Conservation (phyloP, 2,888 invertebrate species). For the Diplolepis rosae region DNA sequence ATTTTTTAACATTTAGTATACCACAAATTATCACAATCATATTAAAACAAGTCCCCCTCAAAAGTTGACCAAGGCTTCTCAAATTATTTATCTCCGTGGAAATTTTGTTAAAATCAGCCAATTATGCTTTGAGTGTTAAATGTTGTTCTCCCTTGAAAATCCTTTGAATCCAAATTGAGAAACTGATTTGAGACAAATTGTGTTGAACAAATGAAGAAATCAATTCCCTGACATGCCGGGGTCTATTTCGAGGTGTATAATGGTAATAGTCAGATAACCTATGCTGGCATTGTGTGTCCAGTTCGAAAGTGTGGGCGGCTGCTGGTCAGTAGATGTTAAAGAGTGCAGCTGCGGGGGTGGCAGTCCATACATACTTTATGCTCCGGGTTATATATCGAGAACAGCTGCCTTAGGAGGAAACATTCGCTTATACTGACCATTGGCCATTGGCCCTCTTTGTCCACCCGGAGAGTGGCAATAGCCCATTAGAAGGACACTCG, state of each 20-base stretch:
- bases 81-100: too few species aligned
- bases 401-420: constrained; percentile 47
- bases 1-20: too few species aligned
- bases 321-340: constrained; percentile 56
- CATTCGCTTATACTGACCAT: constrained; percentile 46
- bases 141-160: too few species aligned
- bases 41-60: too few species aligned
- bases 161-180: too few species aligned
- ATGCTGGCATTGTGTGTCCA: constrained; percentile 36
- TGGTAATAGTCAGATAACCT: constrained; percentile 43
- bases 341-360: constrained; percentile 52
- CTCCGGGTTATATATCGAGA: constrained; percentile 33
- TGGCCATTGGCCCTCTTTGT: constrained; percentile 50
- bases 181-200: too few species aligned
- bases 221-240: constrained; percentile 2
- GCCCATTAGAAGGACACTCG: constrained; percentile 61
- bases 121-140: too few species aligned
- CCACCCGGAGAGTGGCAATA: constrained; percentile 47
- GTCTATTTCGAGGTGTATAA: constrained; percentile 6
- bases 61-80: too few species aligned
- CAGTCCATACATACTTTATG: constrained; percentile 40
- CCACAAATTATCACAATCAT: too few species aligned
- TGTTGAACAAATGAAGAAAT: constrained; percentile 30
- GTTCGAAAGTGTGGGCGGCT: constrained; percentile 60
- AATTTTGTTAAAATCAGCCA: too few species aligned